Evolutionary conservation across 2,113 vertebrate genomes (phyloP).

Genomic region (Ploceus nigricollis): DNA sequence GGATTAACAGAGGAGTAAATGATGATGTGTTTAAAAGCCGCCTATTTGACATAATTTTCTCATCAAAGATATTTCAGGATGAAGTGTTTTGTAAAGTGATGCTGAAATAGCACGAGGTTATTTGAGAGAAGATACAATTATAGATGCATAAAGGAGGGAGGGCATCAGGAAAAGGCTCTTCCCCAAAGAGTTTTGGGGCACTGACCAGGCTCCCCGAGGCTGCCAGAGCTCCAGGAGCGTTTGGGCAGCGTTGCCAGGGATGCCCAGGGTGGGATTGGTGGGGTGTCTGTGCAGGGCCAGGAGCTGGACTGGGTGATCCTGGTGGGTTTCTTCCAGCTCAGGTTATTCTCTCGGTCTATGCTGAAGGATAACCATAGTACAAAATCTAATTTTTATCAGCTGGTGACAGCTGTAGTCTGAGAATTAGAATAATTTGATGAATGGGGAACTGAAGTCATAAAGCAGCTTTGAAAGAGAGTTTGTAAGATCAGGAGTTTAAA

Average conservation of each 20-base stretch:
- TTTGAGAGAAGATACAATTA: background rate
- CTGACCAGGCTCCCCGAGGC: background rate
- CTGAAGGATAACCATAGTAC: background rate
- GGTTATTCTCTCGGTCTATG: background rate
- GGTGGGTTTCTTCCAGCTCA: background rate
- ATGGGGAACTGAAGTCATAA: background rate
- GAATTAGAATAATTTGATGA: background rate
- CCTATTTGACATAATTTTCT: background rate
- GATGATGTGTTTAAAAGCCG: background rate
- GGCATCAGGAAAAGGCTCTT: background rate
- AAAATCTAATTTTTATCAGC: background rate
- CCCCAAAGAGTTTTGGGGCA: background rate
- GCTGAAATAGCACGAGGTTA: background rate
- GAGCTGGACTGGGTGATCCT: accelerated
- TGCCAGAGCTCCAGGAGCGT: background rate
- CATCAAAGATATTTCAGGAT: background rate
- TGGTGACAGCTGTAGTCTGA: background rate
- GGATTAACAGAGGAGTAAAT: background rate
- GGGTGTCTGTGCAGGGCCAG: background rate
- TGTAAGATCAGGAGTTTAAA: background rate
- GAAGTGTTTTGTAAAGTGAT: background rate
- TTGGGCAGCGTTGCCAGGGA: accelerated
- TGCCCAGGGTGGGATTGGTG: background rate
- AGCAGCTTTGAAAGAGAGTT: background rate
- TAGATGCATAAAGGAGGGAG: background rate